These are phyloP conservation scores for Chrysomallon squamiferum DNA, from an alignment of 1,140 invertebrate genomes.

Conservation along the genomic window DNA sequence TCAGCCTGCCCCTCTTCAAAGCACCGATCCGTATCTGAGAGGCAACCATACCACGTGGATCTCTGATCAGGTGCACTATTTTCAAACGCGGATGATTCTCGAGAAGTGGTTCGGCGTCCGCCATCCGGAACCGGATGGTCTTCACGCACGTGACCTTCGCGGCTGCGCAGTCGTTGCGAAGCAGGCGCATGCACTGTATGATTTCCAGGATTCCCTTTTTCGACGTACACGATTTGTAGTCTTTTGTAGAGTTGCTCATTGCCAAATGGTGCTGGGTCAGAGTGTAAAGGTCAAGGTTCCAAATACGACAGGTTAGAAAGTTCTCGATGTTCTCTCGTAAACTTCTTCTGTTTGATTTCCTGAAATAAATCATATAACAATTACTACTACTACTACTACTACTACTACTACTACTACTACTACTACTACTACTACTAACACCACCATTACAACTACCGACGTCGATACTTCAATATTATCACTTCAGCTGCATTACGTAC, in stretches of 20 bases:
- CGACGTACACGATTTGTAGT: not conserved
- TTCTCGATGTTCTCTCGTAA: not conserved
- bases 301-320: constrained; percentile 12
- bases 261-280: constrained; percentile 4
- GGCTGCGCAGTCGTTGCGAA: not conserved
- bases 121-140: constrained; percentile 17
- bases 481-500: no score
- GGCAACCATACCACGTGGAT: constrained; percentile 15
- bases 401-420: no score
- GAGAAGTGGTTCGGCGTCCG: constrained; percentile 1
- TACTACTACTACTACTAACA: no score
- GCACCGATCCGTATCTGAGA: constrained; percentile 2
- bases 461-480: no score
- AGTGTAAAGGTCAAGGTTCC: constrained; percentile 1
- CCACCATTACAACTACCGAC: no score
- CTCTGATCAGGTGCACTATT: constrained; percentile 28
- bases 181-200: constrained; percentile 2
- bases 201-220: not conserved
- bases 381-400: no score
- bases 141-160: constrained; percentile 10
- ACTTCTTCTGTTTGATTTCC: no score
- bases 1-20: not conserved
- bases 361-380: no score
- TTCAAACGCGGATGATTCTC: constrained; percentile 5
- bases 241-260: not conserved